Evolutionary conservation across 1,140 invertebrate genomes (phyloP).

Genomic region (Cyclina sinensis): DNA sequence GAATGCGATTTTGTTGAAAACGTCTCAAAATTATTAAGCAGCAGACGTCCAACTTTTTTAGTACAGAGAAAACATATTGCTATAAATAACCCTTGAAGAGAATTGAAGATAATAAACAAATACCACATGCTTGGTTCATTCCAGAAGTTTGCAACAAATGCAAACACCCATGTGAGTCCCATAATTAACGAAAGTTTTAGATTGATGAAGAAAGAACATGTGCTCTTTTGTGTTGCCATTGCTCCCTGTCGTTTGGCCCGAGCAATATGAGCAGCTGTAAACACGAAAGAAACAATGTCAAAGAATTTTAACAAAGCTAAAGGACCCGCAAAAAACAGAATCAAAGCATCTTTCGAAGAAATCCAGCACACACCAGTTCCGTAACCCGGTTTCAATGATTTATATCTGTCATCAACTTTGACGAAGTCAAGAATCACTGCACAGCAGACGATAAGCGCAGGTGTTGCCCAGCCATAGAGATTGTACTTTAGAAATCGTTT

Average conservation of each 20-base stretch:
- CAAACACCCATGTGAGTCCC: slow-evolving; percentile 84
- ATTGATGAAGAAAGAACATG: slow-evolving; percentile 86
- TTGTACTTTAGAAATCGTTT: slow-evolving; percentile 29
- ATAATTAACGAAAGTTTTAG: slow-evolving; percentile 86
- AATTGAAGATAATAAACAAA: slow-evolving; percentile 75
- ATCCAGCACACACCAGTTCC: slow-evolving; percentile 86
- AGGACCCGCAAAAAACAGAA: slow-evolving; percentile 84
- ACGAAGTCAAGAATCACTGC: slow-evolving; percentile 86
- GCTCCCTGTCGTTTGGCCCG: slow-evolving; percentile 70
- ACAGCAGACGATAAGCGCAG: slow-evolving; percentile 86
- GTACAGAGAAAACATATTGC: slow-evolving; percentile 69
- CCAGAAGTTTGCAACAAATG: slow-evolving; percentile 75
- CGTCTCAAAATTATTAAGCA: background rate
- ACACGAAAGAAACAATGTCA: slow-evolving; percentile 81
- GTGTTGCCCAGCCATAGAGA: slow-evolving; percentile 69
- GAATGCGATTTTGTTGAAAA: background rate
- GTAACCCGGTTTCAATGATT: slow-evolving; percentile 71
- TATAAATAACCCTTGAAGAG: slow-evolving; percentile 74
- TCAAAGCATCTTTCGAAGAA: slow-evolving; percentile 72
- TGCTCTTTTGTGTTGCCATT: slow-evolving; percentile 60
- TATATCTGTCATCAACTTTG: background rate
- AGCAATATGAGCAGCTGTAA: slow-evolving; percentile 87
- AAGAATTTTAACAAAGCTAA: slow-evolving; percentile 79
- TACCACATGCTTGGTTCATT: slow-evolving; percentile 66
- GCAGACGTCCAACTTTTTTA: slow-evolving; percentile 45